Percentiles rank a stretch among this genome's conserved stretches.
Conservation (phyloP, 1,140 invertebrate genomes). For the Magallana angulata region DNA sequence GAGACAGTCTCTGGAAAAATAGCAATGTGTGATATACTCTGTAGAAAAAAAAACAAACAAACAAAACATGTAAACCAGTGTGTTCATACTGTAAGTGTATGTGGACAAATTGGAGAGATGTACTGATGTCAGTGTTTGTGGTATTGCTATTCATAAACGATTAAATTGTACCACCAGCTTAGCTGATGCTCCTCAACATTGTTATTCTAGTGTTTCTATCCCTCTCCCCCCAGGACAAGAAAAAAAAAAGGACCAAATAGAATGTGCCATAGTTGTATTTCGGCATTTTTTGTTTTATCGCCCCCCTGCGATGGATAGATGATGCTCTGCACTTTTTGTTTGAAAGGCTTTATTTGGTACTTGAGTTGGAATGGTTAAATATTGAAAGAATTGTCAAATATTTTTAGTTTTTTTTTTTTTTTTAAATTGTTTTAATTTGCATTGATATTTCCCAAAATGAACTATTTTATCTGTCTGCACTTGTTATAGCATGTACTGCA, state of each 20-base stretch:
- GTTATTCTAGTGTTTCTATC: not conserved
- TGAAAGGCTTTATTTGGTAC: not conserved
- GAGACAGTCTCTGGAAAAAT: not conserved
- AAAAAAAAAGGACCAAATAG: slow-evolving; percentile 2
- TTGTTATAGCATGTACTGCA: not conserved
- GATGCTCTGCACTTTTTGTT: not conserved
- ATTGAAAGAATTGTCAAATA: not conserved
- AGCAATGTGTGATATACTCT: slow-evolving; percentile 1
- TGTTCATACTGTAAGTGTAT: not conserved
- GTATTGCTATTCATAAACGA: not conserved
- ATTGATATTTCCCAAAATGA: not conserved
- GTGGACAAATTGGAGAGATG: not conserved
- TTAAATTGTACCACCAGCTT: not conserved
- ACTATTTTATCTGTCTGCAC: slow-evolving; percentile 12
- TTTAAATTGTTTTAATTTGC: not conserved
- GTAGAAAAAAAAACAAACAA: not conserved
- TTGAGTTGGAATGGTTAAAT: not conserved
- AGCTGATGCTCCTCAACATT: not conserved
- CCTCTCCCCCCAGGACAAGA: not conserved
- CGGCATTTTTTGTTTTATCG: not conserved
- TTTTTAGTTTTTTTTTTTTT: not conserved
- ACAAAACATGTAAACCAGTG: slow-evolving; percentile 4
- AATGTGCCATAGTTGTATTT: slow-evolving; percentile 2
- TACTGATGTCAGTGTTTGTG: not conserved
- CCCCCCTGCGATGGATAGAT: not conserved